Conservation (phyloP, 1,140 invertebrate species). For the Liolophura sinensis region DNA sequence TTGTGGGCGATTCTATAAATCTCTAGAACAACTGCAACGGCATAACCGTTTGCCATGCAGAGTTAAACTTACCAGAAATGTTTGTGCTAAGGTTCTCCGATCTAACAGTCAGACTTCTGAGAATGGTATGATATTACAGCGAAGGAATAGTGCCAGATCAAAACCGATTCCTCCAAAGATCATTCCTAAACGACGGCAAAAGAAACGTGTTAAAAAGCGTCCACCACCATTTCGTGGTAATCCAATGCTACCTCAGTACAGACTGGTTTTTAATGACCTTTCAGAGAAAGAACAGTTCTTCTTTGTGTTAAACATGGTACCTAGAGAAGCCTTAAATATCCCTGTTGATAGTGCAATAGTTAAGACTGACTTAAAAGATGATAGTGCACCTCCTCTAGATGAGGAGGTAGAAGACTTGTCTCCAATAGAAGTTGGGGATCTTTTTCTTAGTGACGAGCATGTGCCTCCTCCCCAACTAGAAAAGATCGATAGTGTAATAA, state of each 20-base stretch:
- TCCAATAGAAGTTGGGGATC: background rate
- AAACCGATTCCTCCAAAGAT: background rate
- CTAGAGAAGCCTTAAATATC: slow-evolving; percentile 1
- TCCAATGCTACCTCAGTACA: slow-evolving; percentile 1
- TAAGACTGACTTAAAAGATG: background rate
- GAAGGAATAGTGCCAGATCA: background rate
- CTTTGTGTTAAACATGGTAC: slow-evolving; percentile 4
- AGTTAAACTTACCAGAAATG: slow-evolving; percentile 8
- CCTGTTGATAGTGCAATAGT: background rate
- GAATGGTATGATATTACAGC: background rate
- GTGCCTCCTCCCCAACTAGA: background rate
- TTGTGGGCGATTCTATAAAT: slow-evolving; percentile 9
- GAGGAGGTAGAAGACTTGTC: background rate
- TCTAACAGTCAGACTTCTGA: slow-evolving; percentile 5
- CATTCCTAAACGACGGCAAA: background rate
- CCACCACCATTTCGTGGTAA: background rate
- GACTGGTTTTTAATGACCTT: slow-evolving; percentile 1
- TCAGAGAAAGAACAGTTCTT: slow-evolving; percentile 13
- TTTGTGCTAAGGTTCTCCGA: slow-evolving; percentile 10
- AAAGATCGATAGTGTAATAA: background rate
- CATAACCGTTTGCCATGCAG: slow-evolving; percentile 9
- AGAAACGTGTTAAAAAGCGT: background rate
- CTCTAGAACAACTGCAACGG: background rate
- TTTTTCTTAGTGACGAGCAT: background rate
- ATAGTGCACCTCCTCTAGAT: background rate